Evolutionary conservation across 2,797 vertebrate species (phyloP), one percentile per base, ranked within the genome.

Genomic region (Epinephelus coioides): DNA sequence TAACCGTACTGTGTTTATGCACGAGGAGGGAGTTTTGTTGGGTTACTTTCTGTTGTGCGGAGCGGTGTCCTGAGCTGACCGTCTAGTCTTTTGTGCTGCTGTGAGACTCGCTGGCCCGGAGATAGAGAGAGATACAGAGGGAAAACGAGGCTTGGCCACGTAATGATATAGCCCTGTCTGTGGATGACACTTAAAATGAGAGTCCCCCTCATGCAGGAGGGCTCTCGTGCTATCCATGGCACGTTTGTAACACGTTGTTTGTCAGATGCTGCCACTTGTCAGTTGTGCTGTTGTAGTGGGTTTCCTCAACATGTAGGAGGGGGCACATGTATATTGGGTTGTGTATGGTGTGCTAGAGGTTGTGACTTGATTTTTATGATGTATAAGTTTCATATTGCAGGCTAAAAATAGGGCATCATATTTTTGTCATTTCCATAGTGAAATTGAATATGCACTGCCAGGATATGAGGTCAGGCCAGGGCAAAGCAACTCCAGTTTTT

Each of bases 41-140:
- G 19, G 15, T 46, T 72, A 49, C 47, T 81, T 62, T 64, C 3
- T 54, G 30, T 50, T 3, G 60, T 66, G 43, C 30, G 19, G 50
- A 25, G 50, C 54, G 1, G 65, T 73, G 84, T 89, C 86, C 76
- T 62, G 61, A 85, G 40, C 15, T 88, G 89, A 92, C 86, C 72
- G 82, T 83, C 77, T 86, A 15, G 85, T 65, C 81, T 85, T 82
- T 90, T 86, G 85, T 85, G 83, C 64, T 30, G 11, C 67, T 7
- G 56, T 25, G 61, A 60, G 25, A 72, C 67, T 78, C 64, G 4
- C 25, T 71, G 68, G 53, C 23, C 47, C 27, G 1, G 50, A 78
- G 57, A 47, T 46, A 50, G 25, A 61, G 14, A 9, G 61, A 63
- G 38, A 51, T 21, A 40, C 76, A 27, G 65, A 50, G 38, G 54